phyloP scores from a whole-genome alignment of 2,113 vertebrate genomes.

The Myiozetetes cayanensis region DNA sequence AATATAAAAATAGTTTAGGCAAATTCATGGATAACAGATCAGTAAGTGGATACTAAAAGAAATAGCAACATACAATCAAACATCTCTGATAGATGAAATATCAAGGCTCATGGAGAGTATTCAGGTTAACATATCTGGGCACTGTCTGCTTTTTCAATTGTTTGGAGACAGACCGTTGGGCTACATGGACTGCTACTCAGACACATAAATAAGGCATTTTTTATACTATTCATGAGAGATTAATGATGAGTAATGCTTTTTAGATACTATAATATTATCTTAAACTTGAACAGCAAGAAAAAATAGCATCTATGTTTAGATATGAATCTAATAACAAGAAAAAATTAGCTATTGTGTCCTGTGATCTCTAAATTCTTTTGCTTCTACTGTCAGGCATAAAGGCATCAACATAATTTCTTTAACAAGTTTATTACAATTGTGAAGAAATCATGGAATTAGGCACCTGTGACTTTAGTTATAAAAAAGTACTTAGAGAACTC shows the following conservation, averaged over 20 bases:
- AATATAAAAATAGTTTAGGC: not conserved
- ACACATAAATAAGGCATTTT: not conserved
- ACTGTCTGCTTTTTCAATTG: not conserved
- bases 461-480: not conserved
- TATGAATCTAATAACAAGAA: not conserved
- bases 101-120: rapidly evolving
- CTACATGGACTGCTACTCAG: not conserved
- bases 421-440: slow-evolving; percentile 26
- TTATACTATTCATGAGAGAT: not conserved
- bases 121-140: not conserved
- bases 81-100: not conserved
- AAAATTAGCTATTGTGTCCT: slow-evolving; percentile 24
- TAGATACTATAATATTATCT: not conserved
- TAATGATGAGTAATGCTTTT: not conserved
- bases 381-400: slow-evolving; percentile 12
- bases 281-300: not conserved
- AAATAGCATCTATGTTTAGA: not conserved
- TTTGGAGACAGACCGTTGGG: not conserved
- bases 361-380: not conserved
- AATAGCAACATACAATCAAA: rapidly evolving
- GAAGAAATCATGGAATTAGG: slow-evolving; percentile 9
- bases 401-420: slow-evolving; percentile 2
- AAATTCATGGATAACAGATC: not conserved
- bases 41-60: not conserved
- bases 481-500: not conserved